Evolutionary conservation across 2,888 invertebrate species (phyloP), one percentile per base, ranked within the genome.

Genomic region (Phlogophora meticulosa): DNA sequence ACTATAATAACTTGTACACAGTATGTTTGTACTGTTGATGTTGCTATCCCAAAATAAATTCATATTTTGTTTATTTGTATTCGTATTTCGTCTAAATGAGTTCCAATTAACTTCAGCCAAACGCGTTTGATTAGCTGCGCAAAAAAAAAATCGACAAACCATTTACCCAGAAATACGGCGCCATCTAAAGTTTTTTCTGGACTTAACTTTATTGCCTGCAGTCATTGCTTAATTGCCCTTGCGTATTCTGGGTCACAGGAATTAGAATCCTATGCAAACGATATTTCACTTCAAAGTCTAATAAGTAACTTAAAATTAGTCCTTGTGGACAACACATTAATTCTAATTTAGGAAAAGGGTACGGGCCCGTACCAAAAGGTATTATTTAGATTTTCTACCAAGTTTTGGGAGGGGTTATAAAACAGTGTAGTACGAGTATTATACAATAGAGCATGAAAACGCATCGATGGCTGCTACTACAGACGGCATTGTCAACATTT

Each of bases 261-360:
- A 53, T 56, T 62, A 53, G 9, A 56, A 28, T 9, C 10, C 38
- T 48, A 42, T 46, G 10, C 40, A 59, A 32, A 38, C 42, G 7
- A 81, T 78, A 78, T 74, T 70, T 74, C 42, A 58, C 59, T 62
- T 58, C 9, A 17, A 59, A 17, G 59, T 60, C 57, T 60, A 65
- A 57, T 78, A 81, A 49, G 49, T 55, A 42, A 57, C 59, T 62
- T 61, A 24, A 78, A 78, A 81, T 81, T 66, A 62, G 59, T 63
- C 49, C 61, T 66, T 55, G 60, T 59, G 63, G 69, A 55, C 59
- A 42, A 57, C 46, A 60, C 63, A 74, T 81, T 73, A 34, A 56
- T 80, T 72, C 42, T 71, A 38, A 76, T 76, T 80, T 55, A 58
- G 40, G 57, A 40, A 48, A 80, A 61, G 46, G 48, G 11, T 13